Conservation (phyloP, 2,113 vertebrate species). For the Kryptolebias marmoratus region DNA sequence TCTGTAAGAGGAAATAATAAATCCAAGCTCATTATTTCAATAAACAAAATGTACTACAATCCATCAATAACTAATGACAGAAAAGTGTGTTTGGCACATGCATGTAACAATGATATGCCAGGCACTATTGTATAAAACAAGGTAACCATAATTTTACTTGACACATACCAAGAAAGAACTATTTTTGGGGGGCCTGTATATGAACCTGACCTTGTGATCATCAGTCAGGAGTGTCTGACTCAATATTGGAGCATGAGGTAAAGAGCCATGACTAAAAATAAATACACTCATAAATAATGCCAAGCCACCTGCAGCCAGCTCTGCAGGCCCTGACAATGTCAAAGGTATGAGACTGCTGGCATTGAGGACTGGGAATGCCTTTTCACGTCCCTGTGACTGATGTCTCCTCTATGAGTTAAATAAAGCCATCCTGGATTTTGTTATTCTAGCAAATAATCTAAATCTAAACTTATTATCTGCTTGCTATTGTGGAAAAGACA, state of each 20-base stretch:
- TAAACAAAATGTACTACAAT: constrained; percentile 75
- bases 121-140: constrained; percentile 56
- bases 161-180: constrained; percentile 62
- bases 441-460: constrained; percentile 63
- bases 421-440: constrained; percentile 57
- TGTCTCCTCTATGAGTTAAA: constrained; percentile 67
- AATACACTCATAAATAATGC: constrained; percentile 15
- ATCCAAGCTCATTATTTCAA: constrained; percentile 71
- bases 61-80: constrained; percentile 68
- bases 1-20: constrained; percentile 74
- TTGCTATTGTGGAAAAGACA: constrained; percentile 23
- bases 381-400: constrained; percentile 69
- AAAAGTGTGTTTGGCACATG: constrained; percentile 73
- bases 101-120: constrained; percentile 64
- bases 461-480: constrained; percentile 36
- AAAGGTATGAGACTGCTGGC: constrained; percentile 60
- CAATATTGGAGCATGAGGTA: constrained; percentile 47
- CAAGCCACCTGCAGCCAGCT: constrained; percentile 40
- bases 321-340: constrained; percentile 27
- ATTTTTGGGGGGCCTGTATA: constrained; percentile 55
- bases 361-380: constrained; percentile 57
- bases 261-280: constrained; percentile 32
- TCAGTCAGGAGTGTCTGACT: constrained; percentile 49
- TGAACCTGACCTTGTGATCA: constrained; percentile 59
- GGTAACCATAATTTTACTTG: constrained; percentile 65